Base-by-base conservation (phyloP, 1,140 invertebrate genomes). In the Heliothis subflexa region DNA sequence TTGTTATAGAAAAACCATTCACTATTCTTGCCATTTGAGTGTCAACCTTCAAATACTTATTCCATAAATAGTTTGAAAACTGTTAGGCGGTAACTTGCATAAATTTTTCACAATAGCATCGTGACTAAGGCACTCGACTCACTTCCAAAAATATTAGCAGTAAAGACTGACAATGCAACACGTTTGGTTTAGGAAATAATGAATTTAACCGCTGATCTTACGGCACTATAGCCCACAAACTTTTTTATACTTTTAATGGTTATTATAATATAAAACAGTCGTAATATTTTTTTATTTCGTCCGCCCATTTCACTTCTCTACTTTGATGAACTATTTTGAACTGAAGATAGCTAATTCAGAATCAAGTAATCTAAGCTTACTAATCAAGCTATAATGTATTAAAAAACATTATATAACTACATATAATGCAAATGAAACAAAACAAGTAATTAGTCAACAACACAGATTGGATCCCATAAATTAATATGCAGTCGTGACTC, bases 21-120 rank as follows among this genome's bases (percentile, higher is more conserved):
- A 85, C 78, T 40, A 50, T 52, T 61, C 72, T 16, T 12, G 72
- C 62, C 71, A n/a, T 78, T 78, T 79, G 50, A 74, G 66, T 64
- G 61, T 59, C 77, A 86, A 77, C 82, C 83, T 86, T 83, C 82
- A 81, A 79, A 61, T 74, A 61, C 55, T 66, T 81, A 84, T 85
- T 55, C 83, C 89, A 83, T 86, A 87, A 90, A 89, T 85, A 88
- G 87, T 81, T 85, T 74, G 81, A 85, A 86, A 86, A 86, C 79
- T 78, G 52, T 79, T 81, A 59, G 73, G 18, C 54, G 50, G 59
- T 62, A 75, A 74, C 18, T 88, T 85, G 86, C 84, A 85, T 86
- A 85, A 82, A 84, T 79, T 83, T 84, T 86, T 86, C 73, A 86
- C 80, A 82, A 83, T 79, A 72, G 52, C 49, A 21, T 78, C 83